Evolutionary conservation across 2,888 invertebrate species (phyloP).

Genomic region (Dicycla oo): DNA sequence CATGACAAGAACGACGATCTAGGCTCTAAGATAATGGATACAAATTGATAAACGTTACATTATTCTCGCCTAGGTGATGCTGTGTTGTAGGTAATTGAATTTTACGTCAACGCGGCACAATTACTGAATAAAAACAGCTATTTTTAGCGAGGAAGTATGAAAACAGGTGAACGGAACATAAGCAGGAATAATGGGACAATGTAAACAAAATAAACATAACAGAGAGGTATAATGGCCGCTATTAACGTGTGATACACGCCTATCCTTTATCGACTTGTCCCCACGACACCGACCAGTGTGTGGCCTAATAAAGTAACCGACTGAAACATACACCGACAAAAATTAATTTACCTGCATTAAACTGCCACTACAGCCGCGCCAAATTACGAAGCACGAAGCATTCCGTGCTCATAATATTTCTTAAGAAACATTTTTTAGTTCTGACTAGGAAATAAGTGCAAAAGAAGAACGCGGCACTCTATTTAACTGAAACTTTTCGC

Average conservation of each 20-base stretch:
- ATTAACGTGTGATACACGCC: slow-evolving; percentile 74
- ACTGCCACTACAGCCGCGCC: slow-evolving; percentile 19
- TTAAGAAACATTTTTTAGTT: slow-evolving; percentile 42
- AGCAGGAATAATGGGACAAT: slow-evolving; percentile 75
- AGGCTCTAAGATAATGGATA: slow-evolving; percentile 41
- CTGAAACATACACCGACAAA: slow-evolving; percentile 64
- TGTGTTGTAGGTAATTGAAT: slow-evolving; percentile 49
- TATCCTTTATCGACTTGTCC: slow-evolving; percentile 79
- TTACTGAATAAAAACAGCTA: slow-evolving; percentile 71
- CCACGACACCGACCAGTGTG: slow-evolving; percentile 71
- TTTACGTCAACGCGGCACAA: slow-evolving; percentile 66
- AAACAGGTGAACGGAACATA: slow-evolving; percentile 71
- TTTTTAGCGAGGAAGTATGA: slow-evolving; percentile 69
- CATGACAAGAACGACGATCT: slow-evolving; percentile 25
- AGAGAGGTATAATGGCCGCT: slow-evolving; percentile 72
- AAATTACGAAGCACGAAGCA: slow-evolving; percentile 20
- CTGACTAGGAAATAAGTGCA: slow-evolving; percentile 58
- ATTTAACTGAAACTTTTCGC: slow-evolving; percentile 77
- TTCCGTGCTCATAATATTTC: slow-evolving; percentile 35
- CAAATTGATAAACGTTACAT: slow-evolving; percentile 40
- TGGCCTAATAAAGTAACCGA: slow-evolving; percentile 80
- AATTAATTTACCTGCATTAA: slow-evolving; percentile 46
- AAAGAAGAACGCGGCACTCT: slow-evolving; percentile 68
- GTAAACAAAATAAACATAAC: slow-evolving; percentile 77
- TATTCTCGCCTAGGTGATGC: slow-evolving; percentile 23